Evolutionary conservation across 2,113 vertebrate genomes (phyloP).

Genomic region (Larimichthys polyactis): DNA sequence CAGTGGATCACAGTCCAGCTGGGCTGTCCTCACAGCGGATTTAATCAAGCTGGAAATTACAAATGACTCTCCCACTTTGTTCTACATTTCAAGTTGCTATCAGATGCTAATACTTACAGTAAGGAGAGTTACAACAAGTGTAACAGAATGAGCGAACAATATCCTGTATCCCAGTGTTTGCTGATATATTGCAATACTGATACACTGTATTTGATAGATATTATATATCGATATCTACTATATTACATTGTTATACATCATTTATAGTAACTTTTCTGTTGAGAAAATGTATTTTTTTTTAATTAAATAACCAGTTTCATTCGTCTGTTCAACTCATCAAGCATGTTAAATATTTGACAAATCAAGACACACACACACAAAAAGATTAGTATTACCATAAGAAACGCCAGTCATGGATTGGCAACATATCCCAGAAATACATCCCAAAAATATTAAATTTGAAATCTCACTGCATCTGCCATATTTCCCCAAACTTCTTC

Average conservation of each 20-base stretch:
- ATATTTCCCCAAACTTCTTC: too few relatives aligned
- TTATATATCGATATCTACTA: background rate
- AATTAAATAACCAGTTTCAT: background rate
- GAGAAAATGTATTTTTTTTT: background rate
- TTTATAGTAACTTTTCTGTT: background rate
- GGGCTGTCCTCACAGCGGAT: conserved; percentile 2
- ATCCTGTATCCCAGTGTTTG: background rate
- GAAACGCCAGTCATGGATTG: background rate
- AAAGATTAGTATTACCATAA: background rate
- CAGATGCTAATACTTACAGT: background rate
- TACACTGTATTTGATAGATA: background rate
- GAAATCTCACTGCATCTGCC: background rate
- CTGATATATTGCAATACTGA: background rate
- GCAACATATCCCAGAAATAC: background rate
- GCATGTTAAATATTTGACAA: background rate
- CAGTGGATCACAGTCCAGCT: background rate
- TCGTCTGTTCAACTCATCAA: background rate
- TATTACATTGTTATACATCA: too few relatives aligned
- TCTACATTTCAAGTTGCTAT: background rate
- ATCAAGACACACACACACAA: background rate
- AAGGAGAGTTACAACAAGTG: background rate
- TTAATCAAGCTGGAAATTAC: conserved; percentile 17
- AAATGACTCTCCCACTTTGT: background rate
- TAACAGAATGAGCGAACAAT: background rate
- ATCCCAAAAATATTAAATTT: background rate